Conservation (phyloP, 2,888 invertebrate species). For the Dolomedes plantarius region DNA sequence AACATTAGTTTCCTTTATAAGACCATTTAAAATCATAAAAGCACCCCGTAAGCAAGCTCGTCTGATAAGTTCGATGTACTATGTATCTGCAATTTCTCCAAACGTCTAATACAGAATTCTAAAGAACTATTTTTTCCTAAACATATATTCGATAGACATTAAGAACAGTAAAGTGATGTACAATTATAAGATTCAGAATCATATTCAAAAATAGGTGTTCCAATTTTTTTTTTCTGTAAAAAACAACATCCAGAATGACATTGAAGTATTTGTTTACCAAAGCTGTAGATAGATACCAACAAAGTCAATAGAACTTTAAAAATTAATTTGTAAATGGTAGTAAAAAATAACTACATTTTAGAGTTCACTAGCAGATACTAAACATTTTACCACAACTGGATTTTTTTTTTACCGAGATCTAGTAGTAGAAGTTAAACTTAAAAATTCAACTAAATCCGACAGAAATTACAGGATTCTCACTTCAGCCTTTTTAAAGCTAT, state of each 20-base stretch:
- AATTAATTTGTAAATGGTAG: background rate
- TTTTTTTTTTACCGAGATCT: background rate
- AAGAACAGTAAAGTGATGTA: background rate
- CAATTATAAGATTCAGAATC: background rate
- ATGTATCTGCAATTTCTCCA: background rate
- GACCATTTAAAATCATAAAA: constrained; percentile 64
- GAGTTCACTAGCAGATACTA: background rate
- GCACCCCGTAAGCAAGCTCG: constrained; percentile 65
- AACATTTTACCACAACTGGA: background rate
- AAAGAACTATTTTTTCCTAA: background rate
- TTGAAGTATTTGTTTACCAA: background rate
- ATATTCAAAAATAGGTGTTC: constrained; percentile 10
- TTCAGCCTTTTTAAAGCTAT: no score
- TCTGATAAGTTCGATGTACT: constrained; percentile 62
- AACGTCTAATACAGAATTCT: background rate
- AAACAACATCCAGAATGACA: background rate
- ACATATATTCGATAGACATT: background rate
- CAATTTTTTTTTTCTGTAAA: no score
- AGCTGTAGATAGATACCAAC: background rate
- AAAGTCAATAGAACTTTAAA: constrained; percentile 2
- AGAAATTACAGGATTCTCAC: no score
- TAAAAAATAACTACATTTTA: background rate
- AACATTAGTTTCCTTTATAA: constrained; percentile 20
- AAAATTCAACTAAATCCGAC: no score
- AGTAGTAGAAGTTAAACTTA: no score